Evolutionary conservation across 1,140 invertebrate species (phyloP).

Genomic region (Asbolus verrucosus): DNA sequence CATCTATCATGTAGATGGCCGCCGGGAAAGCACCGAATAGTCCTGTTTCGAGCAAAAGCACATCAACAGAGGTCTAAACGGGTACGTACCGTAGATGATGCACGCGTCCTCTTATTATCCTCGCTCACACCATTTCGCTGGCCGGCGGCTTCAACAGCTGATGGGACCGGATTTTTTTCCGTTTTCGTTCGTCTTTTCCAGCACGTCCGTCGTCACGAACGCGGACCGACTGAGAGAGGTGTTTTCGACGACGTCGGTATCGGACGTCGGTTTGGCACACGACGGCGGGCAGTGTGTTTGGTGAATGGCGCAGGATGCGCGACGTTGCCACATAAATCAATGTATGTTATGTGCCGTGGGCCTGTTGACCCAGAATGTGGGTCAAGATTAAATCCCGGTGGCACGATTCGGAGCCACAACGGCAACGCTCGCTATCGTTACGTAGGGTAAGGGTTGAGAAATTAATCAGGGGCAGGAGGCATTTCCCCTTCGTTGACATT

Average conservation of each 20-base stretch:
- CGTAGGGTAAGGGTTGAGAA: constrained; percentile 3
- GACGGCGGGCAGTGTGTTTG: constrained; percentile 21
- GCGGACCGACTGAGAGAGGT: constrained; percentile 17
- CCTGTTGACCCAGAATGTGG: constrained; percentile 50
- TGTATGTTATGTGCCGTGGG: constrained; percentile 33
- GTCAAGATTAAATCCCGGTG: constrained; percentile 52
- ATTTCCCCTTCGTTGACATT: no score
- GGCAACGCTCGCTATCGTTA: constrained; percentile 18
- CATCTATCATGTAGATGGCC: no score
- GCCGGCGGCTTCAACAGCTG: no score
- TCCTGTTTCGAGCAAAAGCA: no score
- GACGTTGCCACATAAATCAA: constrained; percentile 51
- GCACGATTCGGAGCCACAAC: constrained; percentile 40
- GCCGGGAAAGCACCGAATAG: no score
- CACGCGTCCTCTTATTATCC: no score
- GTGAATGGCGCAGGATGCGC: constrained; percentile 48
- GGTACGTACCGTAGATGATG: no score
- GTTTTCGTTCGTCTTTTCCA: no score
- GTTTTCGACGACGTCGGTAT: constrained; percentile 12
- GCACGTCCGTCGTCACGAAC: constrained; percentile 16
- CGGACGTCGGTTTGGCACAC: constrained; percentile 14
- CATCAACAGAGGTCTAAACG: no score
- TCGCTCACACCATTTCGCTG: no score
- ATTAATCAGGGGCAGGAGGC: background rate
- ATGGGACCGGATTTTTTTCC: no score